Percentiles rank a stretch among this genome's conserved stretches.
Conservation (phyloP, 2,113 vertebrate genomes). For the Datnioides undecimradiatus region DNA sequence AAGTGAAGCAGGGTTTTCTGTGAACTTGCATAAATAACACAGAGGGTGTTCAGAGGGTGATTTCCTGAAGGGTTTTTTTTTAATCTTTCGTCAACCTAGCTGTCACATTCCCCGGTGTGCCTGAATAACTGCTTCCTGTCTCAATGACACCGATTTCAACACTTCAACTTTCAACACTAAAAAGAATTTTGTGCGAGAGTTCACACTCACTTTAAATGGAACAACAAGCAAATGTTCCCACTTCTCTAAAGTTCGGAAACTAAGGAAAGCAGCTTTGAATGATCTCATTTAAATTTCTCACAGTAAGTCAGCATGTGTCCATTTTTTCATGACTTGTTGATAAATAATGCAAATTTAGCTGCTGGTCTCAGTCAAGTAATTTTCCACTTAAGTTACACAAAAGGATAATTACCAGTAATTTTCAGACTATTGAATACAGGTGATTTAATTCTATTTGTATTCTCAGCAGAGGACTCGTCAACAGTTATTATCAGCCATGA, state of each 20-base stretch:
- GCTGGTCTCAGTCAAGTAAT: neutral
- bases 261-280: neutral
- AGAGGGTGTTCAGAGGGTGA: conserved; percentile 10
- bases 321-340: neutral
- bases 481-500: conserved; percentile 6
- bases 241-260: conserved; percentile 15
- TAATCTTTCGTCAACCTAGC: neutral
- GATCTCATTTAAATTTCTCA: neutral
- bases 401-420: neutral
- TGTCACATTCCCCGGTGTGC: conserved; percentile 8
- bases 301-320: neutral
- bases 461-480: neutral
- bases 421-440: conserved; percentile 1
- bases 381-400: neutral
- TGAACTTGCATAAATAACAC: neutral
- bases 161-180: too few species aligned
- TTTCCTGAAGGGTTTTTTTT: conserved; percentile 14
- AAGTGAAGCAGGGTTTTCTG: neutral
- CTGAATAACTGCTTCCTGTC: conserved; percentile 13
- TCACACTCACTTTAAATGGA: conserved; percentile 43
- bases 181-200: conserved; percentile 33
- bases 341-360: neutral
- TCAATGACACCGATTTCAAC: conserved; percentile 16
- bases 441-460: conserved; percentile 1
- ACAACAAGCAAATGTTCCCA: conserved; percentile 1